phyloP scores from a whole-genome alignment of 2,797 vertebrate genomes.

The Gila robusta region DNA sequence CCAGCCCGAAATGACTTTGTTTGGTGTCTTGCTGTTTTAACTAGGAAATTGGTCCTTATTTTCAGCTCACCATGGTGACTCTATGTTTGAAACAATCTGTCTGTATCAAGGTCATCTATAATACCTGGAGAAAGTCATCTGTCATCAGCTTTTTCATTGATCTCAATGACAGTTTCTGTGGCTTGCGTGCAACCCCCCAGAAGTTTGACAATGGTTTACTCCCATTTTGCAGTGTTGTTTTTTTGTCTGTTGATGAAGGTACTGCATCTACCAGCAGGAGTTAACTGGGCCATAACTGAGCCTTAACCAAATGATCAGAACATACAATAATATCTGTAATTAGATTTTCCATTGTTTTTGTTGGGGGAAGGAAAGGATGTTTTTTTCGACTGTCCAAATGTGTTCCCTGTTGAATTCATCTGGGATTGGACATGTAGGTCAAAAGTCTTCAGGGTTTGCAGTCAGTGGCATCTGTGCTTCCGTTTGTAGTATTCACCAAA shows the following conservation, averaged over 20 bases:
- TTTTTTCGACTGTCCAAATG: constrained; percentile 14
- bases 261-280: neutral
- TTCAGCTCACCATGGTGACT: constrained; percentile 27
- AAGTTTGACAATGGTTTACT: too few relatives aligned
- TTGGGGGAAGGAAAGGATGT: neutral
- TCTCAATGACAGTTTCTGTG: neutral
- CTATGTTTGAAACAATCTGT: constrained; percentile 33
- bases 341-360: constrained; percentile 18
- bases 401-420: constrained; percentile 37
- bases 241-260: too few relatives aligned
- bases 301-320: neutral
- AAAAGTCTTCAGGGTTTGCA: constrained; percentile 3
- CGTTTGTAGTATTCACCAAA: neutral
- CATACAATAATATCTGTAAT: constrained; percentile 19
- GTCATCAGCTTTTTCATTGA: neutral
- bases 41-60: constrained; percentile 46
- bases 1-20: constrained; percentile 46
- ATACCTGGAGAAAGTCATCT: neutral
- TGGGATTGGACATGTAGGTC: constrained; percentile 41
- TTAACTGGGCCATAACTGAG: neutral
- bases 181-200: neutral
- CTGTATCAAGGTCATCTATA: neutral
- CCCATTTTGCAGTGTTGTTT: too few relatives aligned
- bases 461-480: constrained; percentile 25
- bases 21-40: constrained; percentile 35